These are phyloP conservation scores for Drosophila ogumai DNA, from an alignment of 1,140 invertebrate species.

Conservation along the genomic window DNA sequence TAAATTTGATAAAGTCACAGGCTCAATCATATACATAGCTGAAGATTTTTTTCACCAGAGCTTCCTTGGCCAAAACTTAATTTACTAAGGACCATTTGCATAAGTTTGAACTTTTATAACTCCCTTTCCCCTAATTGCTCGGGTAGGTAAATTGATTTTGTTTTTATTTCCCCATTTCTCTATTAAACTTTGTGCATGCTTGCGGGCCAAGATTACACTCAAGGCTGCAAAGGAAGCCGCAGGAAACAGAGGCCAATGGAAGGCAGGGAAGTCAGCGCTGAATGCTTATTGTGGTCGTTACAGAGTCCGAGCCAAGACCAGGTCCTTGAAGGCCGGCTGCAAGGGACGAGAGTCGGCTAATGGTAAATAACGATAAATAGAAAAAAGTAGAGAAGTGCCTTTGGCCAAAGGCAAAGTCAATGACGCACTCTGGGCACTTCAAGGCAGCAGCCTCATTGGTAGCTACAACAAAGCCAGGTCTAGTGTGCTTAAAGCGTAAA, in stretches of 20 bases:
- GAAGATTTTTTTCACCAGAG: background rate
- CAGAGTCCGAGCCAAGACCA: conserved; percentile 28
- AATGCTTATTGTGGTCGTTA: conserved; percentile 65
- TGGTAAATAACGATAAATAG: conserved; percentile 82
- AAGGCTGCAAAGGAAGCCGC: conserved; percentile 43
- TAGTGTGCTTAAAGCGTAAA: conserved; percentile 80
- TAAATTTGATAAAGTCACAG: background rate
- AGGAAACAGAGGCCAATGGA: conserved; percentile 27
- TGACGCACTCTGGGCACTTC: conserved; percentile 55
- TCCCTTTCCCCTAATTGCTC: conserved; percentile 59
- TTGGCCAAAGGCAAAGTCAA: conserved; percentile 77
- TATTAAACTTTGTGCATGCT: conserved; percentile 33
- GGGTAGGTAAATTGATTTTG: conserved; percentile 73
- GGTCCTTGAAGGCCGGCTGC: conserved; percentile 5
- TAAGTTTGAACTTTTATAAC: conserved; percentile 53
- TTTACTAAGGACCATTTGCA: conserved; percentile 59
- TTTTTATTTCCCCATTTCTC: conserved; percentile 32
- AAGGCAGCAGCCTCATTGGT: conserved; percentile 44
- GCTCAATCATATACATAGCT: background rate
- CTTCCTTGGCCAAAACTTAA: conserved; percentile 3
- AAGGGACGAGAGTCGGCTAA: conserved; percentile 34
- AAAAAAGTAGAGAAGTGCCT: conserved; percentile 66
- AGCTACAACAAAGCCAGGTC: conserved; percentile 48
- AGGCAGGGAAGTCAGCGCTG: conserved; percentile 25
- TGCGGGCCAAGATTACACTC: conserved; percentile 49